Base-by-base conservation (phyloP, 2,113 vertebrate species). In the Globicephala melas region DNA sequence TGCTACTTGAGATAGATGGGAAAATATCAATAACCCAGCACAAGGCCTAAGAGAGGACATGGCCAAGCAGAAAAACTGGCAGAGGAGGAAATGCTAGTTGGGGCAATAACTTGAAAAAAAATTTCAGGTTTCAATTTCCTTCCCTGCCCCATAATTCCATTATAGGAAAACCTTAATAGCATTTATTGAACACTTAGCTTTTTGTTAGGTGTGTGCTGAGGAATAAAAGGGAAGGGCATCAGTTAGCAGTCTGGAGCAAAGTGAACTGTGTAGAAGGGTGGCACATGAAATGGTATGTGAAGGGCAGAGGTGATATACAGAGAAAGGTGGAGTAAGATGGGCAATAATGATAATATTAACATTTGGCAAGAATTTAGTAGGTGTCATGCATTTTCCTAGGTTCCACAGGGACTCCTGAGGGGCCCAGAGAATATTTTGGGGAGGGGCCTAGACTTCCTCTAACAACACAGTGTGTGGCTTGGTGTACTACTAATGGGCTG, bases 201-300 rank as follows among this genome's bases (percentile, higher is more conserved):
- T 76, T 20, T 93, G 47, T 53, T 68, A 77, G 41, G 8, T 55
- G 2, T 36, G 14, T 53, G 13, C 18, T 62, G 33, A 68, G 14
- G 44, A 84, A 11, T 50, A 38, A 47, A 65, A 74, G 8, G 4
- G 1, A 47, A 77, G 11, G 10, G 2, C 2, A 1, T n/a, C 9
- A 38, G 21, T 70, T 74, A 33, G 36, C 11, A 33, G 3, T 13
- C 28, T 13, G 12, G 14, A 58, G 14, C 17, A 80, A 2, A 44
- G 11, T 28, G n/a, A 65, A 17, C 47, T 33, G 2, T 17, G 17
- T 28, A 76, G 38, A 68, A 53, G 44, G 7, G 4, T 3, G 50
- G 36, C 12, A 3, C 11, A 0, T 4, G 5, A 47, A 44, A 10
- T 33, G 11, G 0, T 18, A 25, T 10, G 21, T 63, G 67, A 63